Base-by-base conservation (phyloP, 1,140 invertebrate species). In the Chelonus insularis region DNA sequence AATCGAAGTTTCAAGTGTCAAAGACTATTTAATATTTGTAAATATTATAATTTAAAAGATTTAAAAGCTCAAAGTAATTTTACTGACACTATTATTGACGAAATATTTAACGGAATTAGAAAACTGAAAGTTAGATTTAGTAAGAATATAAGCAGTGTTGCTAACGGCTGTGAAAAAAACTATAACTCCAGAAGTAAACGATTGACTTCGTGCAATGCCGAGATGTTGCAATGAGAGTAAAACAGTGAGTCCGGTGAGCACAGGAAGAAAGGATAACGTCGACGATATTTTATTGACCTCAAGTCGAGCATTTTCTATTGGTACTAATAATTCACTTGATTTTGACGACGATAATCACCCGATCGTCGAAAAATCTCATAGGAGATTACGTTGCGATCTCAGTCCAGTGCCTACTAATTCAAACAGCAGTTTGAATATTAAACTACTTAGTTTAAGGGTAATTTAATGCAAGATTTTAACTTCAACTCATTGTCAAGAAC, bases 151-250 rank as follows among this genome's bases (percentile, higher is more conserved):
- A 43, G 14, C 41, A 43, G 41, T 43, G 41, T 43, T 43, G 41
- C 41, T 18, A 16, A 43, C 14, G 41, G 41, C 41, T 43, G 41
- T 43, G 41, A 43, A 14, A 43, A 43, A 43, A 14, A 16, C 12
- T 43, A 39, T 12, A 39, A 11, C 41, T 18, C 8, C 16, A 16
- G 12, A 43, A 43, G 41, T 43, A 43, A 16, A 43, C 41, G 41
- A 43, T 32, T 68, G 68, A 68, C 60, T 52, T 65, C 66, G 77
- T 81, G 78, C 78, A 82, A 82, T 82, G 80, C 80, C 80, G 77
- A 82, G 78, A 82, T 82, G 80, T 69, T 80, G 72, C 69, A 79
- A 81, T 77, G 78, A 81, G 68, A 79, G 77, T 64, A 81, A 82
- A 73, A 68, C 78, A 77, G 76, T 77, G 72, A 80, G 77, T 68